Conservation (phyloP, 2,113 vertebrate species). For the Alethe castanea region DNA sequence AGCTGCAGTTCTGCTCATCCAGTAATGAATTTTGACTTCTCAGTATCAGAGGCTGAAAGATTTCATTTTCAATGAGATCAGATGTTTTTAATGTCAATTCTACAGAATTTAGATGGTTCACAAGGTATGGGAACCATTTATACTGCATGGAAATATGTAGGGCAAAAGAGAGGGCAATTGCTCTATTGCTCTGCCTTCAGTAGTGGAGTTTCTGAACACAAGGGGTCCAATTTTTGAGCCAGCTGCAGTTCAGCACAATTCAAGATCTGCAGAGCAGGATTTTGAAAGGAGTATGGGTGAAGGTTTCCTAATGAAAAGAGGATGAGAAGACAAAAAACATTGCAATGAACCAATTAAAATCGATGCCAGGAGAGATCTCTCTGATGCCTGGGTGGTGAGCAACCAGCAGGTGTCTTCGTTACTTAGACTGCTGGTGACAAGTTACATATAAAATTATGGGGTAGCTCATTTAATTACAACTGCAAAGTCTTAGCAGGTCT, state of each 20-base stretch:
- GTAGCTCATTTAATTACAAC: constrained; percentile 29
- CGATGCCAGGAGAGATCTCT: neutral
- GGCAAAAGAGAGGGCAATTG: neutral
- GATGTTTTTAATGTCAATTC: neutral
- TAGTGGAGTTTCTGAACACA: neutral
- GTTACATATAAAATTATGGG: constrained; percentile 14
- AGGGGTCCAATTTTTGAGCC: neutral
- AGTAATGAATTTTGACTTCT: neutral
- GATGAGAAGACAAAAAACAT: constrained; percentile 28
- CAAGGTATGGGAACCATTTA: neutral
- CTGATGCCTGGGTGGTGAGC: constrained; percentile 45
- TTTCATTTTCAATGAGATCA: neutral
- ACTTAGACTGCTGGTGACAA: constrained; percentile 53
- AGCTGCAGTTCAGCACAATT: neutral
- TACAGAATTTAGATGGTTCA: neutral
- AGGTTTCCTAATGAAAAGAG: constrained; percentile 25
- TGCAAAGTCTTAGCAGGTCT: constrained; percentile 9
- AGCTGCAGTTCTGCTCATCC: neutral
- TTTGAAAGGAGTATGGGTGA: constrained; percentile 18
- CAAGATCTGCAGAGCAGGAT: neutral
- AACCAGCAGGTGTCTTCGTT: constrained; percentile 63
- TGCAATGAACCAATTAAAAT: constrained; percentile 52
- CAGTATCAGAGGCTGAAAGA: neutral
- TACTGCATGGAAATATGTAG: neutral
- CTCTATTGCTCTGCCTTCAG: neutral